These are phyloP conservation scores for Tursiops truncatus DNA, from an alignment of 2,113 vertebrate genomes.

Conservation along the genomic window DNA sequence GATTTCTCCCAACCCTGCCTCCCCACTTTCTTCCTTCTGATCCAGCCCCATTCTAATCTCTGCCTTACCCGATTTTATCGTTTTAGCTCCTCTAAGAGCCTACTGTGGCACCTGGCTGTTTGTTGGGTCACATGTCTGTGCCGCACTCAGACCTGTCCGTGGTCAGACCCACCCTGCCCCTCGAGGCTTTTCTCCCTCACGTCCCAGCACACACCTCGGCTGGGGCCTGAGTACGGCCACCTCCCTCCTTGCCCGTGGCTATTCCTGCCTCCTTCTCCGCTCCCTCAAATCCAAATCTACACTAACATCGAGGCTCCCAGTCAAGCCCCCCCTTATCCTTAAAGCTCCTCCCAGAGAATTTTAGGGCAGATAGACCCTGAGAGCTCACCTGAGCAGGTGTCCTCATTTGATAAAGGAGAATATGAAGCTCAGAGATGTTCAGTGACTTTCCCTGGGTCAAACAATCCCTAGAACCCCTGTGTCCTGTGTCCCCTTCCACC, in stretches of 20 bases:
- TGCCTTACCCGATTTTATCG: neutral
- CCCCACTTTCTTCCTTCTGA: neutral
- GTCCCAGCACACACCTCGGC: neutral
- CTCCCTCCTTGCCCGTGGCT: neutral
- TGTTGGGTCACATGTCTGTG: neutral
- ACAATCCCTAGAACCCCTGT: neutral
- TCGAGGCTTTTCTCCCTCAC: too few relatives aligned
- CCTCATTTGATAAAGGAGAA: neutral
- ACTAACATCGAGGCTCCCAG: too few relatives aligned
- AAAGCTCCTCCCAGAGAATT: neutral
- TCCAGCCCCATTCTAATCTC: neutral
- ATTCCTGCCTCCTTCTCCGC: neutral
- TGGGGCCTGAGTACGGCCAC: rapidly evolving
- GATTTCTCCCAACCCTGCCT: neutral
- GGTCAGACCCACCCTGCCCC: neutral
- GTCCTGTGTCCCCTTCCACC: rapidly evolving
- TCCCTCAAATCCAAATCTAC: neutral
- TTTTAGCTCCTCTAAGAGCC: neutral
- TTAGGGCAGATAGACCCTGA: neutral
- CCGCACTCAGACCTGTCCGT: neutral
- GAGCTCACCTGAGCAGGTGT: neutral
- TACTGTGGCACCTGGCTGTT: neutral
- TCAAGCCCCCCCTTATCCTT: neutral
- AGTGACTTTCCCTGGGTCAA: neutral
- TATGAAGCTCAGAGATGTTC: neutral